Conservation (phyloP, 2,113 vertebrate species). For the Kryptolebias marmoratus region DNA sequence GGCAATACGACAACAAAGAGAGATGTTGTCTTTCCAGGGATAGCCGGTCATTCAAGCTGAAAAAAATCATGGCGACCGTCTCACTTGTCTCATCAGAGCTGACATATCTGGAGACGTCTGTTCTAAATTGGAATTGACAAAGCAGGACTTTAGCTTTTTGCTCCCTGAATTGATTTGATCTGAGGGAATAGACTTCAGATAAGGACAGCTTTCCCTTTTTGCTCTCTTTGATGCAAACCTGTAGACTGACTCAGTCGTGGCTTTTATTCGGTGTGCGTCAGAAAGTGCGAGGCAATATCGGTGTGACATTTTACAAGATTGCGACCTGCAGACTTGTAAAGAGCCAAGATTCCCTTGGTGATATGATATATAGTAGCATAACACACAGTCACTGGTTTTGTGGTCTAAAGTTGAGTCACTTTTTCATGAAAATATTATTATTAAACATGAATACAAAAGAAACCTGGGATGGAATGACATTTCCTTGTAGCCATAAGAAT, state of each 20-base stretch:
- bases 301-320: conserved; percentile 38
- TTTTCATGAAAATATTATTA: too few relatives aligned
- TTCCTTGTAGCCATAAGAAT: background rate
- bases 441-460: background rate
- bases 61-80: conserved; percentile 4
- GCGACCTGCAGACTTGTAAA: conserved; percentile 26
- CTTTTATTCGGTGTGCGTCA: conserved; percentile 2
- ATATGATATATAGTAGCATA: background rate
- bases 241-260: background rate
- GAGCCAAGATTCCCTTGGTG: conserved; percentile 1
- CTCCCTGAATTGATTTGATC: conserved; percentile 25
- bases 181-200: conserved; percentile 11
- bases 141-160: conserved; percentile 20
- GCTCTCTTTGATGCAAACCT: background rate
- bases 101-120: conserved; percentile 1
- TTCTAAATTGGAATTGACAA: conserved; percentile 19
- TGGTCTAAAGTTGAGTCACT: too few relatives aligned
- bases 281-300: conserved; percentile 33
- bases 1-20: conserved; percentile 4
- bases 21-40: conserved; percentile 6
- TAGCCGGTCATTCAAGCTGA: conserved; percentile 13
- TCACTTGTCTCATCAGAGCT: conserved; percentile 6
- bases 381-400: background rate
- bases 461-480: background rate
- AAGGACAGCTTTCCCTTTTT: conserved; percentile 13